A percentile compares a stretch with the other conserved stretches of the same genome.
Conservation (phyloP, 1,140 invertebrate species). For the Paramacrobiotus metropolitanus region DNA sequence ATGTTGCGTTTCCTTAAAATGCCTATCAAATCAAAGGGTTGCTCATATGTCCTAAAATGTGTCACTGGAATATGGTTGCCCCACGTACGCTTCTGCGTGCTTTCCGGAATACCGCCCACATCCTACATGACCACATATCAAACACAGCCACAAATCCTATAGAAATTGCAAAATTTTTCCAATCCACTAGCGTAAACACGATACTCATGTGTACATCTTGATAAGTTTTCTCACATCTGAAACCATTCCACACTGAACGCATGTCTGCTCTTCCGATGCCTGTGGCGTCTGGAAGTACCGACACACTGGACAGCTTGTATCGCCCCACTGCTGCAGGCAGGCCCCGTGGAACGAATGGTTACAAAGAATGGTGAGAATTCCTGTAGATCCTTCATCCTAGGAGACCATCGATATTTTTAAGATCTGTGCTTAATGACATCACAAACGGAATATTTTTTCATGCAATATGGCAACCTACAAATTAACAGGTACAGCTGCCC, state of each 20-base stretch:
- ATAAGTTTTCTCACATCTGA: not conserved
- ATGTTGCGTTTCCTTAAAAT: constrained; percentile 81
- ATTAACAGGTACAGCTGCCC: too few relatives aligned
- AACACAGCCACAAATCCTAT: constrained; percentile 87
- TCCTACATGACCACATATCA: constrained; percentile 93
- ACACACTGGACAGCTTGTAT: constrained; percentile 48
- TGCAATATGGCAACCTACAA: too few relatives aligned
- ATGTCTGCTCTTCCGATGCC: constrained; percentile 50
- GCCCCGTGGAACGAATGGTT: constrained; percentile 91
- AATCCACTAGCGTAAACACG: not conserved
- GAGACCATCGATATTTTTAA: too few relatives aligned
- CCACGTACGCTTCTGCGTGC: constrained; percentile 37
- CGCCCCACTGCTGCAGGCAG: constrained; percentile 87
- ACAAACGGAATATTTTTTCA: too few relatives aligned
- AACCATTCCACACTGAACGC: constrained; percentile 41
- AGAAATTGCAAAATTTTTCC: constrained; percentile 8
- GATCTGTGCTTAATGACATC: too few relatives aligned
- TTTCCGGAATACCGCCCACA: constrained; percentile 59
- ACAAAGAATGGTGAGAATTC: constrained; percentile 86
- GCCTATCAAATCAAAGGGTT: constrained; percentile 27
- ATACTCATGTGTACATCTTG: not conserved
- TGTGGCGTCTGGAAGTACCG: constrained; percentile 82
- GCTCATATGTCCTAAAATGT: not conserved
- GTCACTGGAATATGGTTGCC: not conserved
- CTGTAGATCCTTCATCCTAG: constrained; percentile 90